Percentiles rank a stretch among this genome's conserved stretches.
Evolutionary conservation across 2,797 vertebrate species (phyloP).

Genomic region (Podarcis lilfordi): DNA sequence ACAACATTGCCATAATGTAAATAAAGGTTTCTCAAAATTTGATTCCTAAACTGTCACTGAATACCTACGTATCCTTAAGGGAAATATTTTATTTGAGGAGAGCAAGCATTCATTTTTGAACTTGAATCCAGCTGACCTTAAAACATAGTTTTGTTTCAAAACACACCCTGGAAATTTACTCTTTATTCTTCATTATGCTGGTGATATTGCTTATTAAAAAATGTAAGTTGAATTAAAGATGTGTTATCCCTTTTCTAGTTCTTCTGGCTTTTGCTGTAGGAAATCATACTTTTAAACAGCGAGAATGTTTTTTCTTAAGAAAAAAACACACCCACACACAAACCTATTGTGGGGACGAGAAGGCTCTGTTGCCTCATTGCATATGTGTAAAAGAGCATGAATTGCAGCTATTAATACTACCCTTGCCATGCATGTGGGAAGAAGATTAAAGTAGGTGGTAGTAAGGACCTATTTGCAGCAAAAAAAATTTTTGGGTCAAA

Average conservation of each 20-base stretch:
- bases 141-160: constrained; percentile 31
- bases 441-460: background rate
- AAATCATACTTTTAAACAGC: background rate
- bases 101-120: background rate
- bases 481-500: background rate
- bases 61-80: background rate
- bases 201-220: constrained; percentile 48
- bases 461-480: background rate
- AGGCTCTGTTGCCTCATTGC: background rate
- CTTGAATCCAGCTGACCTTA: constrained; percentile 74
- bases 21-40: background rate
- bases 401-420: background rate
- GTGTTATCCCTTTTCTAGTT: constrained; percentile 67
- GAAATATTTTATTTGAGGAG: background rate
- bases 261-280: constrained; percentile 11
- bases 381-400: background rate
- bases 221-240: constrained; percentile 40
- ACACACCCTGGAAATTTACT: constrained; percentile 13
- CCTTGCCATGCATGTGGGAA: background rate
- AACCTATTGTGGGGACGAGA: background rate
- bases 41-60: background rate
- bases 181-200: constrained; percentile 58
- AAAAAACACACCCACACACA: background rate
- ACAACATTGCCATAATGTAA: background rate
- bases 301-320: background rate